Evolutionary conservation across 2,888 invertebrate species (phyloP), one percentile per base, ranked within the genome.

Genomic region (Melanchra persicariae): DNA sequence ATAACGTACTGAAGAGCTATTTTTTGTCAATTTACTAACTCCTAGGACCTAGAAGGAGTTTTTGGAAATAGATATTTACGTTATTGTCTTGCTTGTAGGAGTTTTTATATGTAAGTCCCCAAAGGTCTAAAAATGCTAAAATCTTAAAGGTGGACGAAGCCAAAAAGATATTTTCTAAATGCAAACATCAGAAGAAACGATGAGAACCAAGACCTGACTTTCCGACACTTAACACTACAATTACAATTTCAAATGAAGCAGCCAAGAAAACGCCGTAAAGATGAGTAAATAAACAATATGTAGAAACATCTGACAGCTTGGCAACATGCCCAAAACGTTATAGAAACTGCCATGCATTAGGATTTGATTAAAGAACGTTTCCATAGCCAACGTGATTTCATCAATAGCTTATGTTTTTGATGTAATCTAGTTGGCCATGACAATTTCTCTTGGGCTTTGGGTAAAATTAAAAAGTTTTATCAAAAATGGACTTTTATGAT

Each of bases 161-260:
- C 8, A 10, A 49, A 49, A 49, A 24, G 34, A 9, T 0, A 2
- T 24, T 19, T 19, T 34, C 4, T 7, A 54, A 52, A 22, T 6
- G 15, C 34, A 7, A 47, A 61, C 10, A 30, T 15, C 30, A 34
- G 49, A 12, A n/a, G 9, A 24, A 22, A 26, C 19, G 15, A 45
- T 47, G 17, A 17, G 17, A 43, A 49, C 24, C 19, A 49, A 24
- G n/a, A 49, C 6, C 64, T 17, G 4, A 62, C 45, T 22, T 30
- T 55, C n/a, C 19, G 22, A 22, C 30, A 57, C 24, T 12, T 73
- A 22, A 60, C 24, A 17, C 57, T 24, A 47, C 17, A 37, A 77
- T 67, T 78, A 78, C 30, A 79, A 62, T 73, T 78, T 79, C 61
- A 79, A 77, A 79, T 77, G 17, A 47, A 57, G 43, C 34, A 45